These are phyloP conservation scores for Pollenia amentaria DNA, from an alignment of 2,888 invertebrate genomes.

Conservation along the genomic window DNA sequence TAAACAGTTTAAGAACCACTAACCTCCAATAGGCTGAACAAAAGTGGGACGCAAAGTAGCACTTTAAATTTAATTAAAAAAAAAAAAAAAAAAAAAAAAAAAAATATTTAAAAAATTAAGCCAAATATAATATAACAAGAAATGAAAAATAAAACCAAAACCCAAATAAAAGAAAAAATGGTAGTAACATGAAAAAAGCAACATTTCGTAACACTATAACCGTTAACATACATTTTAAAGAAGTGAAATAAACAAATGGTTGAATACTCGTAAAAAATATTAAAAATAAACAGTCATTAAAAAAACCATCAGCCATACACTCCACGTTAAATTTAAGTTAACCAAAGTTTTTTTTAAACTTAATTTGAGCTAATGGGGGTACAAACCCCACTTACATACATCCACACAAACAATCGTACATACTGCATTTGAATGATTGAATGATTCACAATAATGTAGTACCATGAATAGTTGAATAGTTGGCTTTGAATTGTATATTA, in stretches of 20 bases:
- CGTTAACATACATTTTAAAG: conserved; percentile 70
- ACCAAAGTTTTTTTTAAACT: conserved; percentile 44
- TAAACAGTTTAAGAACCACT: conserved; percentile 14
- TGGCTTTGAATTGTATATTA: background rate
- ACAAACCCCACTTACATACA: conserved; percentile 15
- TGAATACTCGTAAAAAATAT: conserved; percentile 14
- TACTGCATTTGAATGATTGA: background rate
- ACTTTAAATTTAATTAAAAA: conserved; percentile 1
- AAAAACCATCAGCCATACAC: conserved; percentile 54
- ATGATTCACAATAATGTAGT: background rate
- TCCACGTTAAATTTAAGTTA: conserved; percentile 20
- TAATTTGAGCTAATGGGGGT: conserved; percentile 54
- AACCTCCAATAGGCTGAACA: conserved; percentile 5
- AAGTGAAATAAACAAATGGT: conserved; percentile 54
- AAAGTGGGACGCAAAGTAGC: conserved; percentile 53
- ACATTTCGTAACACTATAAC: conserved; percentile 70
- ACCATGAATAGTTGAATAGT: background rate
- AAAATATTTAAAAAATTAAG: conserved; percentile 21
- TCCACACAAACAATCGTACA: background rate
- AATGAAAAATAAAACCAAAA: conserved; percentile 31
- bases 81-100: background rate
- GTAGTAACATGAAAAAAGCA: conserved; percentile 6
- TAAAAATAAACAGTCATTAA: conserved; percentile 47
- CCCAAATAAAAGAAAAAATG: background rate
- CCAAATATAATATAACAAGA: conserved; percentile 29